phyloP scores from a whole-genome alignment of 1,140 invertebrate species.

The Gonioctena quinquepunctata region DNA sequence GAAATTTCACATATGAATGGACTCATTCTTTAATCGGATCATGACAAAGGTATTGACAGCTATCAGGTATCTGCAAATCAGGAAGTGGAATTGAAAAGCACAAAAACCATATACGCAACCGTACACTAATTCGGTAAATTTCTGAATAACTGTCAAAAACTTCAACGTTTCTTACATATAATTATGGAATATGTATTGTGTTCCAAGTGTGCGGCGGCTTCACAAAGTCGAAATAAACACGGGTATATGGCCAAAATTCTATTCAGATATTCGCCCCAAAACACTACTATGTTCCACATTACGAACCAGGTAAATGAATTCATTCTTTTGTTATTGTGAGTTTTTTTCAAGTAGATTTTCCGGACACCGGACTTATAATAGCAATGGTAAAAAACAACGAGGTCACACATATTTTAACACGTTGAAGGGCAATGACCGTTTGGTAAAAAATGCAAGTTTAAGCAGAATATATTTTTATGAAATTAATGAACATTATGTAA shows the following conservation, averaged over 20 bases:
- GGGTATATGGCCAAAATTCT: background rate
- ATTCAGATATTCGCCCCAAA: background rate
- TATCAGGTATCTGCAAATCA: constrained; percentile 5
- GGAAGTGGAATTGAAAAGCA: background rate
- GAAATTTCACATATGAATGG: constrained; percentile 7
- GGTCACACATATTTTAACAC: too few relatives aligned
- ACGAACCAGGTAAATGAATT: too few relatives aligned
- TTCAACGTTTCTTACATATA: constrained; percentile 2
- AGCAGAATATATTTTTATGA: too few relatives aligned
- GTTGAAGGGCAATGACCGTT: too few relatives aligned
- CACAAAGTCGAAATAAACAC: background rate
- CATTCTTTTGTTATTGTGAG: too few relatives aligned
- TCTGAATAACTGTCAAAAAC: constrained; percentile 9
- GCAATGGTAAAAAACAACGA: too few relatives aligned
- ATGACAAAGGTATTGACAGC: constrained; percentile 10
- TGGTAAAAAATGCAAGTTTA: too few relatives aligned
- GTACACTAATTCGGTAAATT: constrained; percentile 9
- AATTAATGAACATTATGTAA: too few relatives aligned
- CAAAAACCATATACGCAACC: background rate
- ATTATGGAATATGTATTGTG: background rate
- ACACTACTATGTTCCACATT: too few relatives aligned
- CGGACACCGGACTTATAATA: too few relatives aligned
- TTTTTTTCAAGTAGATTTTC: too few relatives aligned
- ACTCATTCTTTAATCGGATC: constrained; percentile 1
- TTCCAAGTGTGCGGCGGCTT: background rate